These are phyloP conservation scores for Pandemis corylana DNA, from an alignment of 2,888 invertebrate species.

Conservation along the genomic window DNA sequence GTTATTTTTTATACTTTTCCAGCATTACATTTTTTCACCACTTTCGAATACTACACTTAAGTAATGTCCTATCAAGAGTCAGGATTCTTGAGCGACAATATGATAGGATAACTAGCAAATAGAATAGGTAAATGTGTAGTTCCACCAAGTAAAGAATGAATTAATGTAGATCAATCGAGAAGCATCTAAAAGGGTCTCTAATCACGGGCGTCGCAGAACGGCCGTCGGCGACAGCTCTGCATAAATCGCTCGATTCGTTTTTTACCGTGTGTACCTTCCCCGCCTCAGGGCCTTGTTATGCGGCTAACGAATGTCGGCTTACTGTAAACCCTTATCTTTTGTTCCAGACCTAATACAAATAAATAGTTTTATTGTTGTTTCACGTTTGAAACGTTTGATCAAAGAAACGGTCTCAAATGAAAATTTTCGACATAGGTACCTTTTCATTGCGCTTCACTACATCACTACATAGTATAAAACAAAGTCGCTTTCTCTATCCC, in stretches of 20 bases:
- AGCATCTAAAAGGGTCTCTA: slow-evolving; percentile 8
- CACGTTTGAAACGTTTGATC: slow-evolving; percentile 1
- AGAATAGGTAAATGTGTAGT: not conserved
- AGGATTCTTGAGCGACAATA: not conserved
- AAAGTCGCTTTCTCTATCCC: too few species aligned
- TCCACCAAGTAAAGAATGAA: not conserved
- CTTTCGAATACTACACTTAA: too few species aligned
- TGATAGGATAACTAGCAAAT: not conserved
- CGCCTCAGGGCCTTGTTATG: slow-evolving; percentile 31
- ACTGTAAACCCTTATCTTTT: slow-evolving; percentile 36
- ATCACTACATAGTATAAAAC: too few species aligned
- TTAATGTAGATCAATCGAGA: slow-evolving; percentile 14
- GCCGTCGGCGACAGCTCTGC: slow-evolving; percentile 15
- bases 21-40: too few species aligned
- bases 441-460: not conserved
- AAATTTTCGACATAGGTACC: not conserved
- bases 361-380: slow-evolving; percentile 12
- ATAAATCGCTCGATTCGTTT: slow-evolving; percentile 11
- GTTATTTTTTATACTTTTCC: too few species aligned
- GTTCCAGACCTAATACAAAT: slow-evolving; percentile 20
- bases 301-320: slow-evolving; percentile 38
- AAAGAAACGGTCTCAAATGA: not conserved
- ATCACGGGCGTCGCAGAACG: slow-evolving; percentile 3
- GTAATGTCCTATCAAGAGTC: too few species aligned
- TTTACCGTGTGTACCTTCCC: slow-evolving; percentile 13